These are phyloP conservation scores for Mythimna pallens DNA, from an alignment of 2,888 invertebrate genomes.

Conservation along the genomic window DNA sequence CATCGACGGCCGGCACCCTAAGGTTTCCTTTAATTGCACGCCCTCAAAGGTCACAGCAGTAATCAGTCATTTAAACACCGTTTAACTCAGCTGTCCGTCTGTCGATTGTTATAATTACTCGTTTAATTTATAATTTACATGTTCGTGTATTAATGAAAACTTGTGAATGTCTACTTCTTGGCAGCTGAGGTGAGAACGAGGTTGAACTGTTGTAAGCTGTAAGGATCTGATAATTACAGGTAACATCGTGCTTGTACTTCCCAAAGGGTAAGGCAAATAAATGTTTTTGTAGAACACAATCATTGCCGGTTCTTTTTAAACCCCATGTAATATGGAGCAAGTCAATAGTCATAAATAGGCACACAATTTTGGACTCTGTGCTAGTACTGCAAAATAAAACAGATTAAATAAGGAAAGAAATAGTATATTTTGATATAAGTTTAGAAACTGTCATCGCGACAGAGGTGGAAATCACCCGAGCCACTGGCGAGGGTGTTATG, in stretches of 20 bases:
- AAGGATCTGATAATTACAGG: background rate
- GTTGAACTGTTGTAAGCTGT: slow-evolving; percentile 15
- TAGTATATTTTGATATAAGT: too few relatives aligned
- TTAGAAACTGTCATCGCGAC: too few relatives aligned
- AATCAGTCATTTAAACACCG: slow-evolving; percentile 65
- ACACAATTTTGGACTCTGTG: too few relatives aligned
- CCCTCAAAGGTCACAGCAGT: slow-evolving; percentile 51
- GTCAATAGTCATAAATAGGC: too few relatives aligned
- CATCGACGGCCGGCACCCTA: slow-evolving; percentile 45
- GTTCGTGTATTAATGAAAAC: slow-evolving; percentile 49
- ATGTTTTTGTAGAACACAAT: background rate
- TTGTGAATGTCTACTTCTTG: slow-evolving; percentile 16
- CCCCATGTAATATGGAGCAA: too few relatives aligned
- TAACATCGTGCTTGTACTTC: background rate
- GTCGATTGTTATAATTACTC: slow-evolving; percentile 71
- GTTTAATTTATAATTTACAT: slow-evolving; percentile 64
- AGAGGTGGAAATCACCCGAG: too few relatives aligned
- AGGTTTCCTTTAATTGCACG: slow-evolving; percentile 59
- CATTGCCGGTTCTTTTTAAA: too few relatives aligned
- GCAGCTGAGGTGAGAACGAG: slow-evolving; percentile 20
- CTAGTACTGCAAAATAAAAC: too few relatives aligned
- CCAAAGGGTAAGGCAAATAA: background rate
- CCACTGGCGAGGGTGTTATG: too few relatives aligned
- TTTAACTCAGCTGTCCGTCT: slow-evolving; percentile 65
- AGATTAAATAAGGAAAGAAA: too few relatives aligned